phyloP scores from a whole-genome alignment of 1,140 invertebrate genomes.

The Bicyclus anynana region DNA sequence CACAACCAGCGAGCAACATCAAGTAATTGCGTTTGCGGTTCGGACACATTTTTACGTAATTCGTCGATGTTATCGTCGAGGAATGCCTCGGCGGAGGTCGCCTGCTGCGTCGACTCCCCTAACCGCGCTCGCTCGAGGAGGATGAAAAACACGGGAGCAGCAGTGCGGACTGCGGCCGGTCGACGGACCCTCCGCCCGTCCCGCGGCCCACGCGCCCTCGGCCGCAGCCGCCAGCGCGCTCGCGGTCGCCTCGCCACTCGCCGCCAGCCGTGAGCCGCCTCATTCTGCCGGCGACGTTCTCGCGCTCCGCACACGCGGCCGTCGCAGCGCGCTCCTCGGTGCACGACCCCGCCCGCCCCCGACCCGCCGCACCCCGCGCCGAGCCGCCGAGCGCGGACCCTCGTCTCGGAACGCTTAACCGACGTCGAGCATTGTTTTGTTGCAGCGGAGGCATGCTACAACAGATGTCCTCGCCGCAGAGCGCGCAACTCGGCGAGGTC shows the following conservation, averaged over 20 bases:
- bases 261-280: conserved; percentile 34
- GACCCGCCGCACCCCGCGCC: conserved; percentile 25
- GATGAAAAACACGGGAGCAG: conserved; percentile 63
- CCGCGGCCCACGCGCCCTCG: conserved; percentile 56
- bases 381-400: conserved; percentile 29
- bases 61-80: conserved; percentile 6
- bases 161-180: conserved; percentile 40
- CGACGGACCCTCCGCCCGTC: conserved; percentile 49
- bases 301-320: conserved; percentile 52
- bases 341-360: conserved; percentile 27
- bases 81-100: conserved; percentile 34
- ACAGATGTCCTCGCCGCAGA: conserved; percentile 67
- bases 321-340: conserved; percentile 34
- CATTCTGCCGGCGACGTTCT: conserved; percentile 62
- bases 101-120: conserved; percentile 45
- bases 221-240: conserved; percentile 42
- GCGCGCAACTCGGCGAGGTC: conserved; percentile 62
- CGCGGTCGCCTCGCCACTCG: conserved; percentile 40
- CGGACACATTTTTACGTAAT: background rate
- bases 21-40: background rate
- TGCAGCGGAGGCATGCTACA: conserved; percentile 69
- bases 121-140: conserved; percentile 43
- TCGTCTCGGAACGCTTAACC: conserved; percentile 61
- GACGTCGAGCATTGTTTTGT: conserved; percentile 69
- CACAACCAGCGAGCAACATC: background rate